Percentiles rank a stretch among this genome's conserved stretches.
phyloP scores from a whole-genome alignment of 2,797 vertebrate species.

The Characodon lateralis region DNA sequence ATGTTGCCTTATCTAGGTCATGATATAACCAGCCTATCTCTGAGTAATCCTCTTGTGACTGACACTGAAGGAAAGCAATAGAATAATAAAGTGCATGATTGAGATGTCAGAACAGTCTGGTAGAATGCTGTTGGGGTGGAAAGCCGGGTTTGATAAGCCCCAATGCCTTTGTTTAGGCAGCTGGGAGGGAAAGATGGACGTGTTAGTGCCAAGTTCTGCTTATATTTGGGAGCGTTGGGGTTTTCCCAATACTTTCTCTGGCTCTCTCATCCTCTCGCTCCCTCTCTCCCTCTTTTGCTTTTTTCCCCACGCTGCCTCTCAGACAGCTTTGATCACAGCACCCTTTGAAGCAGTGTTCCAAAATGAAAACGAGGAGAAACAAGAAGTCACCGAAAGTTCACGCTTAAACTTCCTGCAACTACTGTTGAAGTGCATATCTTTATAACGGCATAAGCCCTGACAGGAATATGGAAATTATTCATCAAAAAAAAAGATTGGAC shows the following conservation, averaged over 20 bases:
- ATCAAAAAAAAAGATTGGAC: constrained; percentile 36
- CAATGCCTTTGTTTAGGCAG: constrained; percentile 85
- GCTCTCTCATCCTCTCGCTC: constrained; percentile 53
- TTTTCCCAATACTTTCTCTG: constrained; percentile 74
- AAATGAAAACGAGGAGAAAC: constrained; percentile 85
- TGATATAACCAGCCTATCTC: constrained; percentile 79
- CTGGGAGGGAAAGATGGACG: constrained; percentile 75
- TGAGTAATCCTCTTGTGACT: constrained; percentile 76
- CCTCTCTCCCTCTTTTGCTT: constrained; percentile 66
- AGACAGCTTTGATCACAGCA: constrained; percentile 90
- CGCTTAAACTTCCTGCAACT: constrained; percentile 85
- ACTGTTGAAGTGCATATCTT: constrained; percentile 78
- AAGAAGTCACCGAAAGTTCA: constrained; percentile 87
- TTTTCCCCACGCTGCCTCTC: constrained; percentile 80
- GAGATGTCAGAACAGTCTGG: constrained; percentile 83
- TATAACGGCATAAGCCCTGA: constrained; percentile 43
- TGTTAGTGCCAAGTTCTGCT: constrained; percentile 77
- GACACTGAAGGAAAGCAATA: constrained; percentile 73
- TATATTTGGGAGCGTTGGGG: constrained; percentile 80
- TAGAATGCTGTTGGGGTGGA: constrained; percentile 77
- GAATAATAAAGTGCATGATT: constrained; percentile 77
- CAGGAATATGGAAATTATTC: constrained; percentile 49
- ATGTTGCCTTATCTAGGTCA: constrained; percentile 84
- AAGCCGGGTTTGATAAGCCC: constrained; percentile 81
- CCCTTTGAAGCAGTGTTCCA: constrained; percentile 89